Percentiles rank a stretch among this genome's conserved stretches.
These are phyloP conservation scores for Thymelicus acteon DNA, from an alignment of 2,888 invertebrate species.

Conservation along the genomic window DNA sequence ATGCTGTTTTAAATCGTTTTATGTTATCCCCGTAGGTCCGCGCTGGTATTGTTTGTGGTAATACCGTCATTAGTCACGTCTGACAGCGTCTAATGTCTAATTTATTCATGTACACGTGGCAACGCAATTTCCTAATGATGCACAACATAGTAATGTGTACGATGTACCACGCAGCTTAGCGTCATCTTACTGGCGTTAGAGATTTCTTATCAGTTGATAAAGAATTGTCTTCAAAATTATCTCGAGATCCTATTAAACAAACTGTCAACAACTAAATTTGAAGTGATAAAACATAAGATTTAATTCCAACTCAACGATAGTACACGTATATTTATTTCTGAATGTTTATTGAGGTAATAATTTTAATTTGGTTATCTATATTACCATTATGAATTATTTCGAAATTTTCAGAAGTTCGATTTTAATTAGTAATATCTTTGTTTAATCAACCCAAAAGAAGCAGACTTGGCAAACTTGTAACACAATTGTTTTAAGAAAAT, in stretches of 20 bases:
- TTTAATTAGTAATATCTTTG: no score
- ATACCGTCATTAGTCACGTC: constrained; percentile 66
- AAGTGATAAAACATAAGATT: background rate
- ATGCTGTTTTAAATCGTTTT: constrained; percentile 28
- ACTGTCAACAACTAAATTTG: constrained; percentile 11
- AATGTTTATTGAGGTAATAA: no score
- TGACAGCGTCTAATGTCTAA: constrained; percentile 74
- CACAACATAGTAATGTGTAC: constrained; percentile 39
- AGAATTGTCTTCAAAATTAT: constrained; percentile 14
- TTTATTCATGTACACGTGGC: constrained; percentile 62
- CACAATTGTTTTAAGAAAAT: no score
- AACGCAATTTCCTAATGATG: constrained; percentile 46
- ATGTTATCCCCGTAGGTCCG: constrained; percentile 33
- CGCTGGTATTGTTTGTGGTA: constrained; percentile 64
- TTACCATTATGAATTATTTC: no score
- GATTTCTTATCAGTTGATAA: constrained; percentile 4
- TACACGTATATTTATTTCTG: no score
- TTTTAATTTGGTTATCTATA: no score
- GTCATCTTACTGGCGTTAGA: background rate
- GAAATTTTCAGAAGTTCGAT: no score
- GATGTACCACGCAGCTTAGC: constrained; percentile 12
- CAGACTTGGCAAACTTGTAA: no score
- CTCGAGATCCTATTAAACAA: background rate
- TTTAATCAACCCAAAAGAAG: no score
- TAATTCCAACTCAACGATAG: background rate